A percentile compares a stretch with the other conserved stretches of the same genome.
Conservation (phyloP, 2,888 invertebrate genomes). For the Cataglyphis livida region DNA sequence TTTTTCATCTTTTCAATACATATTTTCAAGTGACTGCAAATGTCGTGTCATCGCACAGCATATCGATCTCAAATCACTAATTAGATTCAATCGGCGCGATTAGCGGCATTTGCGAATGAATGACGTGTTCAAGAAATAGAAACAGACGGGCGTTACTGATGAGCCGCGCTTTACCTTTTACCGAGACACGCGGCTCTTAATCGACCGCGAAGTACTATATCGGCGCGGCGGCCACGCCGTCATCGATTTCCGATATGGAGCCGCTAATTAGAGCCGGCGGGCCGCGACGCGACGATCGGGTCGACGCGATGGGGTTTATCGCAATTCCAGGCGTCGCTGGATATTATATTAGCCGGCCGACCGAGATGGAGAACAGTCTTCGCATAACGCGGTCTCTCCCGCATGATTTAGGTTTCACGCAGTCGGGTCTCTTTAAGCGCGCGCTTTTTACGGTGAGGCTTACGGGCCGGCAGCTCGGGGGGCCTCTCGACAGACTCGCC, state of each 20-base stretch:
- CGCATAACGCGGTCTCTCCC: slow-evolving; percentile 48
- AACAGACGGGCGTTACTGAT: slow-evolving; percentile 10
- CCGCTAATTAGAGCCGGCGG: slow-evolving; percentile 54
- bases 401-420: slow-evolving; percentile 48
- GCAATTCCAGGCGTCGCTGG: slow-evolving; percentile 54
- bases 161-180: slow-evolving; percentile 41
- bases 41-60: neutral
- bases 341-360: slow-evolving; percentile 52
- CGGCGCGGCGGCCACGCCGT: slow-evolving; percentile 47
- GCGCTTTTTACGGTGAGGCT: slow-evolving; percentile 78
- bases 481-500: slow-evolving; percentile 51
- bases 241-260: slow-evolving; percentile 55
- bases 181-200: slow-evolving; percentile 47
- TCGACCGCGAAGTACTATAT: slow-evolving; percentile 53
- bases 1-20: slow-evolving; percentile 8
- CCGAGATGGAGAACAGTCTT: slow-evolving; percentile 38
- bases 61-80: slow-evolving; percentile 21
- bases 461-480: slow-evolving; percentile 74
- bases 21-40: slow-evolving; percentile 14
- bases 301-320: slow-evolving; percentile 48
- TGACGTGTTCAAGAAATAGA: slow-evolving; percentile 37
- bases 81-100: slow-evolving; percentile 23
- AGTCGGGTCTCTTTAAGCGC: slow-evolving; percentile 45
- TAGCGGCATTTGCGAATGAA: slow-evolving; percentile 20
- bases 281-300: slow-evolving; percentile 36